Conservation (phyloP, 2,797 vertebrate genomes). For the Zalophus californianus region DNA sequence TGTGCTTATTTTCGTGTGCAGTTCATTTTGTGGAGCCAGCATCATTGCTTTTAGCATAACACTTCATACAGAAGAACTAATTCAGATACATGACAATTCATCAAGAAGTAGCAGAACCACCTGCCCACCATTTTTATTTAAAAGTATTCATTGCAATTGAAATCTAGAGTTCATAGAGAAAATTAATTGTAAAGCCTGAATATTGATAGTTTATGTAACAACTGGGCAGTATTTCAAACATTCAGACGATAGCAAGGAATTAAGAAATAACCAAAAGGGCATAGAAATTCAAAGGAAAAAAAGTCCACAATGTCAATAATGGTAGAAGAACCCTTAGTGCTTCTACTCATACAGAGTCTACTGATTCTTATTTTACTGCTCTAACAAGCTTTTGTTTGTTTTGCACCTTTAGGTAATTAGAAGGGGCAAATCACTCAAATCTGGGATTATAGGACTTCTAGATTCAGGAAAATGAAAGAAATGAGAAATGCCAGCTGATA, state of each 20-base stretch:
- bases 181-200: background rate
- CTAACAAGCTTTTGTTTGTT: background rate
- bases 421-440: background rate
- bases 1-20: background rate
- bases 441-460: background rate
- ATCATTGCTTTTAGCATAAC: constrained; percentile 8
- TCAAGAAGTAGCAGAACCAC: background rate
- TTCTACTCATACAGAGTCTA: background rate
- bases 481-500: background rate
- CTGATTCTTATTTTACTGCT: background rate
- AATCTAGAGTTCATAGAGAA: background rate
- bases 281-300: background rate
- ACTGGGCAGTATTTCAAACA: background rate
- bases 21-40: background rate
- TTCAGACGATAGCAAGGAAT: constrained; percentile 18
- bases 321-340: background rate
- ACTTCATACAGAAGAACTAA: constrained; percentile 4
- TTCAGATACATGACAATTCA: background rate
- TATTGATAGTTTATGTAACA: background rate
- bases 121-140: background rate
- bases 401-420: background rate
- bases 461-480: constrained; percentile 13
- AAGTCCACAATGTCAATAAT: background rate
- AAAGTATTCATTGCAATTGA: background rate
- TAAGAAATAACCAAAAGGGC: background rate